A percentile compares a stretch with the other conserved stretches of the same genome.
Evolutionary conservation across 2,797 vertebrate species (phyloP).

Genomic region (Mus minutoides): DNA sequence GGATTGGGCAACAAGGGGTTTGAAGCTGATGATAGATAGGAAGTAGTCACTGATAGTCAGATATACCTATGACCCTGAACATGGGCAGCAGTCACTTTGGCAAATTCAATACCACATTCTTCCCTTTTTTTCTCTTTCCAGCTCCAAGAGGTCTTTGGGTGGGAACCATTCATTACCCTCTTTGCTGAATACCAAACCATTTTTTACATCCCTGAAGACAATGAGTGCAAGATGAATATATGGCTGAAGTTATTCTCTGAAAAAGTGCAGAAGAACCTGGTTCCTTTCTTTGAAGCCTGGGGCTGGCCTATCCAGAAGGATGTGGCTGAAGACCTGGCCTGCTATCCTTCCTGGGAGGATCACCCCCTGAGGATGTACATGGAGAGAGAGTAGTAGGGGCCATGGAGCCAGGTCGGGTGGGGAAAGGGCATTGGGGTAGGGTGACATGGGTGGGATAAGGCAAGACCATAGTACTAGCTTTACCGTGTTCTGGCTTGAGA

Average conservation of each 20-base stretch:
- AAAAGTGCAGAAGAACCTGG: slow-evolving; percentile 85
- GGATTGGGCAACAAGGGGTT: background rate
- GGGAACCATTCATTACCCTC: slow-evolving; percentile 85
- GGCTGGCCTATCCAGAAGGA: slow-evolving; percentile 86
- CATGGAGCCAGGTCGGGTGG: rapidly evolving
- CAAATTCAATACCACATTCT: background rate
- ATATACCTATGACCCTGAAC: rapidly evolving
- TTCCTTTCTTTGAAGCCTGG: slow-evolving; percentile 87
- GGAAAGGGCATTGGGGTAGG: rapidly evolving
- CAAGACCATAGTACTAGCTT: rapidly evolving
- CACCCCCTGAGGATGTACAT: slow-evolving; percentile 79
- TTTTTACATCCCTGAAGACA: slow-evolving; percentile 71
- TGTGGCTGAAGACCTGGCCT: slow-evolving; percentile 74
- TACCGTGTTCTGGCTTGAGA: background rate
- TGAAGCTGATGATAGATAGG: background rate
- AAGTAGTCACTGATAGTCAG: background rate
- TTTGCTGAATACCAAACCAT: slow-evolving; percentile 87
- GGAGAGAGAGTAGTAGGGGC: background rate
- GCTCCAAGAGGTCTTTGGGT: slow-evolving; percentile 88
- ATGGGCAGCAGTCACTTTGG: rapidly evolving
- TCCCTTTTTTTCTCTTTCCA: slow-evolving; percentile 66
- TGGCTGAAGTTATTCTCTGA: slow-evolving; percentile 86
- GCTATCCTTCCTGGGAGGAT: slow-evolving; percentile 83
- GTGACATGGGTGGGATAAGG: background rate
- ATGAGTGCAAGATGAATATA: slow-evolving; percentile 85